Evolutionary conservation across 2,888 invertebrate genomes (phyloP), one percentile per base, ranked within the genome.

Genomic region (Machimus rusticus): DNA sequence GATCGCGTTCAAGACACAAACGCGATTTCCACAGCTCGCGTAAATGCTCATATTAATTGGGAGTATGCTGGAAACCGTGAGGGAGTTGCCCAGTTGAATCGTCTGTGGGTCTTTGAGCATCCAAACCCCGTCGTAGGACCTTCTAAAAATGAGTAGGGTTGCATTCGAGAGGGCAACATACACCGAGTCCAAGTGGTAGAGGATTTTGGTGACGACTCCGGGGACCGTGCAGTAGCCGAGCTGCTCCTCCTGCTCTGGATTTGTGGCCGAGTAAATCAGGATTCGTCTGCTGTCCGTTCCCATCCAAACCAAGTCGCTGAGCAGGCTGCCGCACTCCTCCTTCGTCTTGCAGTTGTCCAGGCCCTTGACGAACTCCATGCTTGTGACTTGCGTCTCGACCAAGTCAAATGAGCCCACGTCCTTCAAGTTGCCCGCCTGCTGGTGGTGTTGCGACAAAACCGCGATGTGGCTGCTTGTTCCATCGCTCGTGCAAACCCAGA

Each of bases 401-500:
- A 98, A 93, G 91, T 97, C 96, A 89, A 98, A 95, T 0, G 96
- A 94, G 84, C 95, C 95, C 37, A 97, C 94, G 90, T 97, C 96
- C 91, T 96, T 96, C 87, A 96, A 93, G 87, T 94, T 94, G 82
- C 96, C 96, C 87, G 96, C 95, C 90, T 96, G 96, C 89, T 95
- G 95, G 39, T 94, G 94, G 90, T 96, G 95, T 90, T 95, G 95
- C 76, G 96, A 95, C 89, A 97, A 94, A 77, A 98, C 95, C 74
- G 97, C 95, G 88, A 97, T 96, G 91, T 96, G 96, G 90, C 95
- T 96, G 91, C 95, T 95, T 51, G 95, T 94, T 34, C 96, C 96
- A 91, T 97, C 97, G 78, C 95, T 95, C 89, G 97, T 97, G 92
- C 98, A 97, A 89, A 98, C 95, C 98, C 98, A 99, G 89, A 98